Percentiles rank a stretch among this genome's conserved stretches.
Evolutionary conservation across 1,140 invertebrate species (phyloP).

Genomic region (Heliothis virescens): DNA sequence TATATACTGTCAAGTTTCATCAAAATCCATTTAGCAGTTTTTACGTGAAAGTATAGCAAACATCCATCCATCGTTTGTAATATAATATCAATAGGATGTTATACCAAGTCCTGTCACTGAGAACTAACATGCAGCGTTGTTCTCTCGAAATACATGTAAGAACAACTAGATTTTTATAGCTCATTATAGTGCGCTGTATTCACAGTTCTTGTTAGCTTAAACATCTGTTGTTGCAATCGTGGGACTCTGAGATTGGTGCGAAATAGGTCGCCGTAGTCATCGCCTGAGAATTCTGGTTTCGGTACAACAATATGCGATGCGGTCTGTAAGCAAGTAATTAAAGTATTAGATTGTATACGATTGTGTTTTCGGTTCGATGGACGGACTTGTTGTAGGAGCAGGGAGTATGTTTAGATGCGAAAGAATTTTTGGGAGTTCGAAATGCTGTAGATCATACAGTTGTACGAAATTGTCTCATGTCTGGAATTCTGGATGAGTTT

Average conservation of each 20-base stretch:
- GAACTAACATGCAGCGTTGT: neutral
- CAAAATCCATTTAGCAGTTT: too few species aligned
- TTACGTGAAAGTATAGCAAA: too few species aligned
- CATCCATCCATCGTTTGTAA: too few species aligned
- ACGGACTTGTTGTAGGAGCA: neutral
- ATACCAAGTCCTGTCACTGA: neutral
- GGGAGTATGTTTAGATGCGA: neutral
- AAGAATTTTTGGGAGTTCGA: neutral
- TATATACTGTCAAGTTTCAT: too few species aligned
- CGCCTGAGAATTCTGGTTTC: slow-evolving; percentile 42
- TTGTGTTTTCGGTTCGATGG: slow-evolving; percentile 31
- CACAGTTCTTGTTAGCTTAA: slow-evolving; percentile 39
- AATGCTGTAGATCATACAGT: neutral
- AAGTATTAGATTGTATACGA: slow-evolving; percentile 36
- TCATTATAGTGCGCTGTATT: slow-evolving; percentile 15
- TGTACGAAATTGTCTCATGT: too few species aligned
- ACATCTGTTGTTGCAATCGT: slow-evolving; percentile 44
- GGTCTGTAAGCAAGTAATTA: slow-evolving; percentile 36
- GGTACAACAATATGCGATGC: slow-evolving; percentile 30
- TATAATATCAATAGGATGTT: too few species aligned
- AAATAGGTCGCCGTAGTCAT: slow-evolving; percentile 42
- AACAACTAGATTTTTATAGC: slow-evolving; percentile 15
- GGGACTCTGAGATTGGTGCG: slow-evolving; percentile 38
- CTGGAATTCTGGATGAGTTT: too few species aligned
- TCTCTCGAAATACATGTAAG: neutral